A percentile compares a stretch with the other conserved stretches of the same genome.
Conservation (phyloP, 2,888 invertebrate species). For the Macropis europaea region DNA sequence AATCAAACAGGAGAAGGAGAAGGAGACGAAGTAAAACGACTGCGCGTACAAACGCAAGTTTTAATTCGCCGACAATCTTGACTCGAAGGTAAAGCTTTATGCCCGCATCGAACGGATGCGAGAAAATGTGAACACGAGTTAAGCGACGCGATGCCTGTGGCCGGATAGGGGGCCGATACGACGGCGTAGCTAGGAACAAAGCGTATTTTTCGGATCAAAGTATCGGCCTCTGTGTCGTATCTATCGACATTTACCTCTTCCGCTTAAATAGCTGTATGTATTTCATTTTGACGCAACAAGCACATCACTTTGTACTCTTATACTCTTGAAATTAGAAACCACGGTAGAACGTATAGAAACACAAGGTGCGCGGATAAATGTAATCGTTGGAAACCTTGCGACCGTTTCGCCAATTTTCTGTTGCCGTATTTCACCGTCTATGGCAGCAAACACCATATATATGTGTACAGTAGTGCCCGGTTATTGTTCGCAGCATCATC, state of each 20-base stretch:
- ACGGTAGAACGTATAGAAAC: background rate
- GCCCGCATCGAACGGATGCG: background rate
- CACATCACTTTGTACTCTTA: background rate
- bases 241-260: background rate
- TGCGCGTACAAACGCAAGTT: too few relatives aligned
- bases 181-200: background rate
- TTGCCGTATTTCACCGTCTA: background rate
- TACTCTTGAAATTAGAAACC: background rate
- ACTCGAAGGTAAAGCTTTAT: too few relatives aligned
- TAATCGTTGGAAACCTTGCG: background rate
- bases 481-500: too few relatives aligned
- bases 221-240: background rate
- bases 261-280: background rate
- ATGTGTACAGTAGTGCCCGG: too few relatives aligned
- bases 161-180: background rate
- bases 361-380: background rate
- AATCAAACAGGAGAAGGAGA: background rate
- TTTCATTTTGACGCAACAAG: background rate
- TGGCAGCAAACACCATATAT: too few relatives aligned
- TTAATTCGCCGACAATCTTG: too few relatives aligned
- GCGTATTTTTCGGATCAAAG: conserved; percentile 9
- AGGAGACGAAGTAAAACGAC: background rate
- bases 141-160: background rate
- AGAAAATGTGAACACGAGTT: background rate
- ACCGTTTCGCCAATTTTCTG: background rate